phyloP scores from a whole-genome alignment of 2,797 vertebrate species.

The Todus mexicanus region DNA sequence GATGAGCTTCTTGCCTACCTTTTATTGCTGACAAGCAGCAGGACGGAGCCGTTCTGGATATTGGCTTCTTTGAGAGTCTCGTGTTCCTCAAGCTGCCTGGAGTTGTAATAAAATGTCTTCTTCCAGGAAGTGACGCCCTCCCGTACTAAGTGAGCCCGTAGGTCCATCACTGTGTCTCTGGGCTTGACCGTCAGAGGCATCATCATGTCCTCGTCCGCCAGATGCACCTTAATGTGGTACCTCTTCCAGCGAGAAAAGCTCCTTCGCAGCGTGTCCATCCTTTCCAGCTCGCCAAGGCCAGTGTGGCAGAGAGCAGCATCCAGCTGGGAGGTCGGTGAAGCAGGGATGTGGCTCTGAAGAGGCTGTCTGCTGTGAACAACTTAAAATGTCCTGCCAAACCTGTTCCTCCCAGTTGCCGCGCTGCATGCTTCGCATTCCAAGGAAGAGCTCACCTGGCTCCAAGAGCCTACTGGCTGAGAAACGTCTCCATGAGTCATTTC shows the following conservation, averaged over 20 bases:
- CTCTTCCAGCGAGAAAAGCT: constrained; percentile 75
- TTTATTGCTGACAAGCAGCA: constrained; percentile 72
- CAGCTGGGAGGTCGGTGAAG: neutral
- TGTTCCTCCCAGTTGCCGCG: constrained; percentile 14
- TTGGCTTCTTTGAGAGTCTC: constrained; percentile 76
- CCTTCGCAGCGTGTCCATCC: constrained; percentile 75
- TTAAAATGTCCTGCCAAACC: constrained; percentile 51
- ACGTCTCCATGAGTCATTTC: constrained; percentile 35
- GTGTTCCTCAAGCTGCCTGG: constrained; percentile 74
- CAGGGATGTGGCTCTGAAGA: constrained; percentile 33
- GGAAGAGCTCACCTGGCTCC: constrained; percentile 54
- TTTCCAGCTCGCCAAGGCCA: neutral
- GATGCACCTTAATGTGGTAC: constrained; percentile 77
- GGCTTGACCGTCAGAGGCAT: constrained; percentile 74
- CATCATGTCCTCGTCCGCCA: constrained; percentile 75
- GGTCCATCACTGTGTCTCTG: constrained; percentile 76
- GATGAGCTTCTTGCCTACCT: constrained; percentile 17
- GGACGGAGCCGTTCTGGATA: constrained; percentile 76
- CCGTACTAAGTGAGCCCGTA: constrained; percentile 74
- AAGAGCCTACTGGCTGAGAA: constrained; percentile 50
- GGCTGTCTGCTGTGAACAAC: neutral
- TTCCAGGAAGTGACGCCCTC: constrained; percentile 79
- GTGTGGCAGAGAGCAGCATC: neutral
- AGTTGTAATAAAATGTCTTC: constrained; percentile 79
- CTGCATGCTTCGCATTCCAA: constrained; percentile 60